These are phyloP conservation scores for Brachypodius melanocephalos DNA, from an alignment of 2,113 vertebrate genomes.

Conservation along the genomic window DNA sequence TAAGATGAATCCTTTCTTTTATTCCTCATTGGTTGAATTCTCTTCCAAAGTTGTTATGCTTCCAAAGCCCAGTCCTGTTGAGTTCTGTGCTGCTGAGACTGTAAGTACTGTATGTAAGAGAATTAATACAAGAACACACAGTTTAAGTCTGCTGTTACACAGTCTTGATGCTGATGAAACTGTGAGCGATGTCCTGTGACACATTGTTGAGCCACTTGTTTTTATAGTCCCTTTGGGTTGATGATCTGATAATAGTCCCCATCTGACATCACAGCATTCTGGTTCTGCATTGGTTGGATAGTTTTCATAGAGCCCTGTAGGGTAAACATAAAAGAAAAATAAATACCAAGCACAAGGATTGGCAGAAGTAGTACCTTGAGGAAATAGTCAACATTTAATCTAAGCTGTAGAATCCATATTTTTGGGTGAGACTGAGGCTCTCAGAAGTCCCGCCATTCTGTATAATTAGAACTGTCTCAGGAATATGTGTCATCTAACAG, in stretches of 20 bases:
- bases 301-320: slow-evolving; percentile 91
- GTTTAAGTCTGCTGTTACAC: slow-evolving; percentile 93
- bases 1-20: slow-evolving; percentile 53
- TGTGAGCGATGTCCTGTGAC: slow-evolving; percentile 88
- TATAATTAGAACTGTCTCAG: neutral
- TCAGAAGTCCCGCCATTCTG: neutral
- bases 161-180: slow-evolving; percentile 93
- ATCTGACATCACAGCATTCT: slow-evolving; percentile 97
- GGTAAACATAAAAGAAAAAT: neutral
- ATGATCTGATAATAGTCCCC: slow-evolving; percentile 83
- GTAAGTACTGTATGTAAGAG: slow-evolving; percentile 96
- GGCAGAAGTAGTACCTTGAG: neutral
- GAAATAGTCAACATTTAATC: neutral
- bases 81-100: slow-evolving; percentile 91
- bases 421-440: neutral
- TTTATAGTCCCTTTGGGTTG: slow-evolving; percentile 82
- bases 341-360: neutral
- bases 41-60: slow-evolving; percentile 87
- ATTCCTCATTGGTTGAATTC: slow-evolving; percentile 89
- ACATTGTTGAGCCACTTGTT: slow-evolving; percentile 84
- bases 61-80: slow-evolving; percentile 85
- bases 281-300: slow-evolving; percentile 87
- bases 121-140: slow-evolving; percentile 94
- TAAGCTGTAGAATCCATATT: neutral
- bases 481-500: neutral